Evolutionary conservation across 2,888 invertebrate genomes (phyloP).

Genomic region (Pyrgus malvae): DNA sequence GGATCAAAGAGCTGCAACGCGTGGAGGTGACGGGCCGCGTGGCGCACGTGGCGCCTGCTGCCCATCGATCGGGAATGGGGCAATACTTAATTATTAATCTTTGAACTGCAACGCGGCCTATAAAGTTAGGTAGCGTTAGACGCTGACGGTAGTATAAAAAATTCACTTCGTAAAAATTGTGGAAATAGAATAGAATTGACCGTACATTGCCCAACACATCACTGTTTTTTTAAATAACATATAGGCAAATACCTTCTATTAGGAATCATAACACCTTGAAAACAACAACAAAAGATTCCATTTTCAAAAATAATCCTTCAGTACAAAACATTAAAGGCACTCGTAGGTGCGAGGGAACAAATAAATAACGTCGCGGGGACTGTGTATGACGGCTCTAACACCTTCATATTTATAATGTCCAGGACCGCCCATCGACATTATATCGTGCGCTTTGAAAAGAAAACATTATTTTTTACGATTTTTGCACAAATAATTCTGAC

Average conservation of each 20-base stretch:
- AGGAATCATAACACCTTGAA: not conserved
- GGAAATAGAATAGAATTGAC: too few relatives aligned
- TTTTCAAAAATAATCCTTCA: not conserved
- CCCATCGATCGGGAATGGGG: conserved; percentile 47
- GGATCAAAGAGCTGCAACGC: conserved; percentile 37
- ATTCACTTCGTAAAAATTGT: too few relatives aligned
- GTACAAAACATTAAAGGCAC: conserved; percentile 31
- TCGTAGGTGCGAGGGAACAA: conserved; percentile 33
- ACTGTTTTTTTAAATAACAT: too few relatives aligned
- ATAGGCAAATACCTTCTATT: not conserved
- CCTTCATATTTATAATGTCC: conserved; percentile 40
- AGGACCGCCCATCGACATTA: conserved; percentile 35
- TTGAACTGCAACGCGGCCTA: too few relatives aligned
- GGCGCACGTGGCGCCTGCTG: conserved; percentile 47
- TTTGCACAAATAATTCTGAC: conserved; percentile 18
- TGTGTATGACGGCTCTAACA: conserved; percentile 40
- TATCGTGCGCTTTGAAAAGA: conserved; percentile 24
- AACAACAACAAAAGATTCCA: not conserved
- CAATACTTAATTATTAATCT: too few relatives aligned
- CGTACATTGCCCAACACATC: too few relatives aligned
- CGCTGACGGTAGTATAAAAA: too few relatives aligned
- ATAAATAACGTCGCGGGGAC: conserved; percentile 36
- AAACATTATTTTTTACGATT: conserved; percentile 20
- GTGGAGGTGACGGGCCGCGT: conserved; percentile 56
- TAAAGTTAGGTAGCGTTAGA: not conserved